Evolutionary conservation across 2,888 invertebrate genomes (phyloP), one percentile per base, ranked within the genome.

Genomic region (Acronicta aceris): DNA sequence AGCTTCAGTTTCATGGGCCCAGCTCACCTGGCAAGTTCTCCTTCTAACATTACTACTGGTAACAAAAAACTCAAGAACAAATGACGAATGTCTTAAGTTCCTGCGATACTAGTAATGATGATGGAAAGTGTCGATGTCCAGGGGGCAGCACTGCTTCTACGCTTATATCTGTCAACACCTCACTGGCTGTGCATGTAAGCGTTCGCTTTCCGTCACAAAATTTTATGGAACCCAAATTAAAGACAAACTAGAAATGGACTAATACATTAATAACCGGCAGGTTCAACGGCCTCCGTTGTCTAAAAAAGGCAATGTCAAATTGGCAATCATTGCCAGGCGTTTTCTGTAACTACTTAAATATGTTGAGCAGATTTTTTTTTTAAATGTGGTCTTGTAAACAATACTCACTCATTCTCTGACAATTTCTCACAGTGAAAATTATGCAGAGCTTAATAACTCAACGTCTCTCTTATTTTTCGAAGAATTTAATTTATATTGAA

Each of bases 121-220:
- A 2, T 33, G 21, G 30, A 15, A 47, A 58, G 48, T 43, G 48
- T 9, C 7, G 21, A 55, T 43, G 62, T 42, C 17, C 16, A 27
- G 71, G 53, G 73, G 81, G 74, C 70, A 72, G 45, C 70, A 76
- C 69, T 67, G 89, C 89, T 89, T 87, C 70, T 78, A 84, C 79
- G 91, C 91, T 91, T 89, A 59, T 75, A 70, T 79, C 74, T 86
- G 79, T 84, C 65, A 74, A 77, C 83, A 76, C 74, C 77, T 82
- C 82, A 76, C 69, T 82, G 87, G 86, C 87, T 89, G 82, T 84
- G 90, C 90, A 90, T 90, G 90, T 73, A 58, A 73, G 68, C 78
- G 77, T 79, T 59, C 56, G 73, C 74, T 76, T 73, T 66, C 68
- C 50, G 40, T 65, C 68, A 64, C 65, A 30, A 54, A 15, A 40